phyloP scores from a whole-genome alignment of 2,113 vertebrate species.

The Cyanoderma ruficeps region DNA sequence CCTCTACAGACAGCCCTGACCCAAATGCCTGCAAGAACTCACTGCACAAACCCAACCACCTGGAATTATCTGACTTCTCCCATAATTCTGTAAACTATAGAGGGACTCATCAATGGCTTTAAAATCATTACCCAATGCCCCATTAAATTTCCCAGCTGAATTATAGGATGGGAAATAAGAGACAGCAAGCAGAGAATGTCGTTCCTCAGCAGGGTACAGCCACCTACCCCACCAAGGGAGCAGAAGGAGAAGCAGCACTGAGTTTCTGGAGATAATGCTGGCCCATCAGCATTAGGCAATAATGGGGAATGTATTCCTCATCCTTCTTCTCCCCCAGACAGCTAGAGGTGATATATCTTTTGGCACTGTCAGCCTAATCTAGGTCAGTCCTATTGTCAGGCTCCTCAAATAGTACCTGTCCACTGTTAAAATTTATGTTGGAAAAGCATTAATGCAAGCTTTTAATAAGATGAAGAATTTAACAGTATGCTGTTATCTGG shows the following conservation, averaged over 20 bases:
- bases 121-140: neutral
- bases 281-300: slow-evolving; percentile 68
- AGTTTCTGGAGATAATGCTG: slow-evolving; percentile 67
- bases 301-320: slow-evolving; percentile 76
- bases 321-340: slow-evolving; percentile 75
- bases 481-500: slow-evolving; percentile 79
- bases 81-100: neutral
- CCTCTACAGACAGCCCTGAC: neutral
- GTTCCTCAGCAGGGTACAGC: neutral
- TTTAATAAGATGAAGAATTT: slow-evolving; percentile 86
- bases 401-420: slow-evolving; percentile 81
- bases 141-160: neutral
- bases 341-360: slow-evolving; percentile 76
- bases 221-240: neutral
- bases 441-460: slow-evolving; percentile 83
- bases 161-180: neutral
- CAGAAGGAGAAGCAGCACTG: neutral
- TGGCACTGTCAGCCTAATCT: slow-evolving; percentile 79
- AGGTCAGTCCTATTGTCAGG: slow-evolving; percentile 79
- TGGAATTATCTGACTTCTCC: neutral
- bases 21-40: neutral
- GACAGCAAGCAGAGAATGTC: neutral
- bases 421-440: slow-evolving; percentile 80
- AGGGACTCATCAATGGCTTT: neutral
- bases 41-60: neutral